Evolutionary conservation across 53 echinoderm and acorn worm genomes (phyloP), one percentile per base, ranked within the genome.

Genomic region (Paelopatides confundens): DNA sequence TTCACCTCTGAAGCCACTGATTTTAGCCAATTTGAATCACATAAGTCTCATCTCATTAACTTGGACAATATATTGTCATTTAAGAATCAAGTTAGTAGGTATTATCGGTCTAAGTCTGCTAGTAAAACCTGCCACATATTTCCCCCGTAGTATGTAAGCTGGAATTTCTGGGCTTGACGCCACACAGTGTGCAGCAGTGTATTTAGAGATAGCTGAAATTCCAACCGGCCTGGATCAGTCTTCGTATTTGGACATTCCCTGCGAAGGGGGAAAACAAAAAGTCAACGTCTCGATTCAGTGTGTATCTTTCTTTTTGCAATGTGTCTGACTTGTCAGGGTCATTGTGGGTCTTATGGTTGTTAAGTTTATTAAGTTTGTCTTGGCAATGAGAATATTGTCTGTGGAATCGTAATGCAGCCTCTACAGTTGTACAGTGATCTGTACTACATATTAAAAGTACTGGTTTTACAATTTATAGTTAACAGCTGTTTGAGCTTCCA

Each of bases 161-260:
- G 79, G 79, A 79, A 79, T 79, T 79, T 53, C 79, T 50, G 27
- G 50, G 32, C 47, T 28, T 26, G 54, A 79, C 51, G 15, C 79
- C 79, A 79, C 54, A 79, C 79, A 50, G 79, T 53, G 52, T 38
- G 51, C 51, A 79, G 79, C 79, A 53, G 79, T 79, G 79, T 79
- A 34, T 53, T 79, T 53, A 53, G 63, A 83, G 84, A 83, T 83
- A 37, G 84, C 84, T 83, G 84, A 38, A 83, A 83, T 83, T 83
- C 84, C 65, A 64, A 63, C 62, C 63, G 32, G 39, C 40, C 46
- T 34, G 37, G 84, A n/a, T 64, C 84, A 83, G 84, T 65, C 65
- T 63, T 64, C 84, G 84, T 63, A 65, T 83, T 83, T 83, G 65
- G 84, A 63, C 84, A 65, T 64, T 83, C 84, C 84, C 65, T 12